Base-by-base conservation (phyloP, 2,888 invertebrate species). In the Byasa hedistus region DNA sequence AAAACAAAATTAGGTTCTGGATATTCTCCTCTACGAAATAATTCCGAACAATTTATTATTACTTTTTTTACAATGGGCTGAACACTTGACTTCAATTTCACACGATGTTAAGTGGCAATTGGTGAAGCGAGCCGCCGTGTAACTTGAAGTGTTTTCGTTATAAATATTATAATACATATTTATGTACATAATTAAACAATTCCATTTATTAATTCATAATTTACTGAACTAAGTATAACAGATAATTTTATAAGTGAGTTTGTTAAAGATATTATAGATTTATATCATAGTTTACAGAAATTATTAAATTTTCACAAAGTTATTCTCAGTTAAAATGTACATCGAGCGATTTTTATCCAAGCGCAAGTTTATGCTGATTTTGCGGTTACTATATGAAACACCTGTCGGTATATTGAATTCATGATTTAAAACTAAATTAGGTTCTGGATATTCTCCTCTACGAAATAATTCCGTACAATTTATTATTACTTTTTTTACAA, bases 391-490 rank as follows among this genome's bases (percentile, higher is more conserved):
- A 59, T 61, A 39, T n/a, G 52, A 27, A 51, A 61, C 52, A 61
- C 51, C 61, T 61, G 61, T 52, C 15, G 51, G n/a, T 61, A 36
- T 52, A 61, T 61, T 61, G 32, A 61, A 61, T 52, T 17, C 24
- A 56, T 1, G 27, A 56, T 56, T 27, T 5, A 15, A 22, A 27
- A 19, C 15, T 15, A 54, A 22, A 22, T 54, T 15, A 22, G 22
- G 23, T 22, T 48, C n/a, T 48, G 5, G n/a, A 48, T 48, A 48
- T 48, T 48, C 48, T 48, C 5, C 4, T n/a, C 19, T 19, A n/a
- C 19, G 48, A 48, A 48, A 48, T 3, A 48, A 48, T 4, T n/a
- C 7, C 0, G 19, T 48, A n/a, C 48, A 48, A 44, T 44, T 44
- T 44, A 44, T 5, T 5, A 48, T 19, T 12, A 19, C 5, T 48